Base-by-base conservation (phyloP, 2,888 invertebrate species). In the Beris chalybata region DNA sequence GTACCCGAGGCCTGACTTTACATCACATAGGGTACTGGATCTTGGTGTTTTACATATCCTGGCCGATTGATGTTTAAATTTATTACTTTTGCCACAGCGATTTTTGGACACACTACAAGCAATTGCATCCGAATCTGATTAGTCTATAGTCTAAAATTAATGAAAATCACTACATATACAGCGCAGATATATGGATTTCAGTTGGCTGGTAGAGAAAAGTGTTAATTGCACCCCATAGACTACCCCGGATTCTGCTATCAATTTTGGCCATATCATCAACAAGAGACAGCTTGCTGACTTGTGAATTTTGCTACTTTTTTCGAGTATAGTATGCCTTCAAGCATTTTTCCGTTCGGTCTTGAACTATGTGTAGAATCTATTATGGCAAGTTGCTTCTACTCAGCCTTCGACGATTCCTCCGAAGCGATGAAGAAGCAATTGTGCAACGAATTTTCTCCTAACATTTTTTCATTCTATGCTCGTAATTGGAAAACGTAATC, bases 401-500 rank as follows among this genome's bases (percentile, higher is more conserved):
- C 61, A 61, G 52, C 61, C 50, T 52, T 52, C 52, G 32, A 61
- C 38, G 61, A 61, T 61, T 61, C 50, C 61, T 32, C 30, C 43
- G 61, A 61, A 50, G 52, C n/a, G 32, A 52, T 61, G 61, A 22
- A 61, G 38, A 61, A 61, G 50, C 61, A 61, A 61, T 61, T 61
- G 61, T 61, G 38, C 52, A 15, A 38, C 31, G 61, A 15, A 52
- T 61, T 61, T 15, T 61, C 50, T 32, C 43, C 54, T n/a, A 22
- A 43, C 31, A 54, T 53, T 64, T 64, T 53, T 38, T 29, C 53
- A 64, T 64, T 53, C 64, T 31, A 54, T 53, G 29, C 64, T 53
- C 44, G 64, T 64, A 64, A 64, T 64, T 64, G 64, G 54, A 63
- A 64, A 64, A 53, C 64, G 64, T 64, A 64, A 64, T 64, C 64